Base-by-base conservation (phyloP, 2,797 vertebrate genomes). In the Tachyglossus aculeatus region DNA sequence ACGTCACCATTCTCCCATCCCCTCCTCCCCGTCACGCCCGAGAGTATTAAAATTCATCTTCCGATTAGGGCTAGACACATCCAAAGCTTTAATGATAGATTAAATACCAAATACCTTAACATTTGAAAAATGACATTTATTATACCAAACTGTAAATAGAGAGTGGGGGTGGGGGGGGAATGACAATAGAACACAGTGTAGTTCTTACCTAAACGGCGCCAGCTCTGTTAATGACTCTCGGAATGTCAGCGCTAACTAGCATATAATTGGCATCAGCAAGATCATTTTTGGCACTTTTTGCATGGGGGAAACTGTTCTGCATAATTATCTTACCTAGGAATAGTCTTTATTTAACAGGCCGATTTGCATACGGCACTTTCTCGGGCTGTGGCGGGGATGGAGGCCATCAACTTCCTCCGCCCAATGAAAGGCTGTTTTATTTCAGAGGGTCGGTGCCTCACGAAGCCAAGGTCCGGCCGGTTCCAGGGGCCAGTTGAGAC, bases 241-340 rank as follows among this genome's bases (percentile, higher is more conserved):
- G 88, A 91, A 89, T 90, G 90, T 91, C 90, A 92, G 80, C 76
- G 77, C 88, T 93, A 91, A 93, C 90, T 91, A 93, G 90, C 90
- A 86, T 80, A 86, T 91, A 92, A 91, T 91, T 92, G 88, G 91
- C 90, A 91, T 89, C 44, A 50, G 86, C 82, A 89, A 92, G 88
- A 91, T 91, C 88, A 90, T 90, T 90, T 92, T 92, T 91, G 87
- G 88, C 89, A 91, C 89, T 89, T 91, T 92, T 88, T 86, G 88
- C 84, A 87, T 83, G 91, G 89, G 88, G 87, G 82, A 89, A 89
- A 86, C 85, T 68, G 67, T 59, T 86, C 85, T 89, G 90, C 86
- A 91, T 90, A 91, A 90, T 90, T 89, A 91, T 91, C 90, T 88
- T 86, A 90, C 88, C 88, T 87, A 80, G 86, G 90, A 92, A 88